phyloP scores from a whole-genome alignment of 2,888 invertebrate genomes.

The Eupeodes luniger region DNA sequence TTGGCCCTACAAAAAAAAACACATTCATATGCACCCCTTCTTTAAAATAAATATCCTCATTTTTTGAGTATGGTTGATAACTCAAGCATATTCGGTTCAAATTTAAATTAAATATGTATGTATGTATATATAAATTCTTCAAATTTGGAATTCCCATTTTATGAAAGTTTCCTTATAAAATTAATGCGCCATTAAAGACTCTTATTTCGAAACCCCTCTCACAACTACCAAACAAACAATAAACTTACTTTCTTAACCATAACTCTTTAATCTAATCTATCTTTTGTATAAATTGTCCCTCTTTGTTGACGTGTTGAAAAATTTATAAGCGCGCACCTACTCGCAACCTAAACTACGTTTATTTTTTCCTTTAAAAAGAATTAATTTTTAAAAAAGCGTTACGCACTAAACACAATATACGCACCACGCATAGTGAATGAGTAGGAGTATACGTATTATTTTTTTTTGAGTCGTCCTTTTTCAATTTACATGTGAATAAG shows the following conservation, averaged over 20 bases:
- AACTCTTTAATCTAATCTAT: slow-evolving; percentile 8
- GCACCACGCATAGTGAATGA: neutral
- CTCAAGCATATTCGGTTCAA: too few relatives aligned
- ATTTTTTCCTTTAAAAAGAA: neutral
- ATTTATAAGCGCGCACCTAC: slow-evolving; percentile 15
- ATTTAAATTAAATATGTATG: too few relatives aligned
- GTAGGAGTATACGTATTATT: slow-evolving; percentile 4
- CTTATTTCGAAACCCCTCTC: neutral
- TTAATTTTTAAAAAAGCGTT: slow-evolving; percentile 9
- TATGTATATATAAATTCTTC: too few relatives aligned
- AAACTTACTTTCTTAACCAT: neutral
- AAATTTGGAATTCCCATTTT: too few relatives aligned
- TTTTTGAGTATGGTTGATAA: too few relatives aligned
- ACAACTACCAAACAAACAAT: neutral
- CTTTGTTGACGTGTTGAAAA: slow-evolving; percentile 7
- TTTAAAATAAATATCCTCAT: too few relatives aligned
- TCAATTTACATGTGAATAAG: slow-evolving; percentile 17
- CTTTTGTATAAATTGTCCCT: neutral
- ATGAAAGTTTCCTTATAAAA: neutral
- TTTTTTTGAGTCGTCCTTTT: neutral
- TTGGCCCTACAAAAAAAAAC: too few relatives aligned
- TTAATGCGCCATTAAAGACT: neutral
- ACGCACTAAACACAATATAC: neutral
- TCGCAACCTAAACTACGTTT: slow-evolving; percentile 6
- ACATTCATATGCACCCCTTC: too few relatives aligned